Base-by-base conservation (phyloP, 2,888 invertebrate genomes). In the Plemyria rubiginata region DNA sequence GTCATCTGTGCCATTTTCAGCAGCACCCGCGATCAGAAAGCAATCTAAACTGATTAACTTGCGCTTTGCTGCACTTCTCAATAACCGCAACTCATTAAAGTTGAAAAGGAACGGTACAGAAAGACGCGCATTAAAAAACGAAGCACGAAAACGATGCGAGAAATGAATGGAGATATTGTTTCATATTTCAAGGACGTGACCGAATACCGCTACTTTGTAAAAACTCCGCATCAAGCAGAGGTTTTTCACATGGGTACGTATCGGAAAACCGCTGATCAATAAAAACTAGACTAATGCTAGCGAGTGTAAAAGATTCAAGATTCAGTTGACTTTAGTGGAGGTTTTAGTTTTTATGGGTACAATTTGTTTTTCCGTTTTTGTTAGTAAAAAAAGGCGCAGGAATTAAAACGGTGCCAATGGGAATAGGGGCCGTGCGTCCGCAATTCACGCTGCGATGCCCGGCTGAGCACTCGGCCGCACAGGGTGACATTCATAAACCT, bases 1-100 rank as follows among this genome's bases (percentile, higher is more conserved):
- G 84, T 86, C 91, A 92, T 89, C 90, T 90, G 90, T 84, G 71
- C 81, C 79, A 78, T 77, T 85, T 86, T 83, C 84, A 86, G 85
- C 81, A 76, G 66, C 56, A 74, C 72, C 75, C 76, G 67, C 70
- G 46, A 68, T 70, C 66, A 73, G 57, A 65, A 60, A 65, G 67
- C 75, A 75, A 75, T 74, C 72, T 73, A 66, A 73, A 73, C 72
- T 62, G 68, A 70, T 73, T 65, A 60, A 48, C 60, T 55, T 51
- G 61, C 62, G 59, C 63, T 65, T 48, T 62, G 60, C 62, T 65
- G 65, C 70, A 72, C 69, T 60, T 28, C 54, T 60, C 60, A 57
- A 65, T 61, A 61, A 60, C 60, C 57, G 57, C 64, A 57, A 32
- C 56, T 65, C 64, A 65, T 64, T 68, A 58, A 61, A 64, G 64